A percentile compares a stretch with the other conserved stretches of the same genome.
Conservation (phyloP, 2,888 invertebrate genomes). For the Doris montereyensis region DNA sequence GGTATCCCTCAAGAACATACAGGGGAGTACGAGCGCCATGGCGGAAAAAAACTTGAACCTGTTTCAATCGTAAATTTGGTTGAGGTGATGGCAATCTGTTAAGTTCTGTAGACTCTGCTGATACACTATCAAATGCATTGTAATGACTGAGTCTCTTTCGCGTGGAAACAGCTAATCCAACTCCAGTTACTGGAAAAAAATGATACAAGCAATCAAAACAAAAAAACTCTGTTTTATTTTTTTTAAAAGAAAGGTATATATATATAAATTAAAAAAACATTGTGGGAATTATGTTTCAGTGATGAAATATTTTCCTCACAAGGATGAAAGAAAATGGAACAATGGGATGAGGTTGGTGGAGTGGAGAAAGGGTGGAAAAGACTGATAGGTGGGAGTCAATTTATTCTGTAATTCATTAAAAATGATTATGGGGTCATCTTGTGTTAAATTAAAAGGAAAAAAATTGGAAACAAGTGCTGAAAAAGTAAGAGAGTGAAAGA, state of each 20-base stretch:
- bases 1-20: slow-evolving; percentile 37
- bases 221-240: too few relatives aligned
- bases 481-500: slow-evolving; percentile 12
- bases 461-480: neutral
- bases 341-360: too few relatives aligned
- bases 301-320: too few relatives aligned
- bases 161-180: neutral
- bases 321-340: too few relatives aligned
- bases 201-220: slow-evolving; percentile 10
- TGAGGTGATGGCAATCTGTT: neutral
- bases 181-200: slow-evolving; percentile 4
- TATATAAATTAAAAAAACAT: too few relatives aligned
- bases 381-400: too few relatives aligned
- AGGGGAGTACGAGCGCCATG: slow-evolving; percentile 64
- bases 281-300: too few relatives aligned
- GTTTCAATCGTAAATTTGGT: slow-evolving; percentile 49
- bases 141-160: too few relatives aligned
- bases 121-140: neutral
- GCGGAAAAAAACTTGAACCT: slow-evolving; percentile 63
- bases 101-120: neutral
- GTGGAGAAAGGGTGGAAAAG: too few relatives aligned
- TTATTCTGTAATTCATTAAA: too few relatives aligned
- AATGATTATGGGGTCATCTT: too few relatives aligned
- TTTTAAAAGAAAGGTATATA: too few relatives aligned
- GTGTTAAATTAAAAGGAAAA: neutral